Percentiles rank a stretch among this genome's conserved stretches.
Evolutionary conservation across 2,888 invertebrate species (phyloP).

Genomic region (Synanthedon tipuliformis): DNA sequence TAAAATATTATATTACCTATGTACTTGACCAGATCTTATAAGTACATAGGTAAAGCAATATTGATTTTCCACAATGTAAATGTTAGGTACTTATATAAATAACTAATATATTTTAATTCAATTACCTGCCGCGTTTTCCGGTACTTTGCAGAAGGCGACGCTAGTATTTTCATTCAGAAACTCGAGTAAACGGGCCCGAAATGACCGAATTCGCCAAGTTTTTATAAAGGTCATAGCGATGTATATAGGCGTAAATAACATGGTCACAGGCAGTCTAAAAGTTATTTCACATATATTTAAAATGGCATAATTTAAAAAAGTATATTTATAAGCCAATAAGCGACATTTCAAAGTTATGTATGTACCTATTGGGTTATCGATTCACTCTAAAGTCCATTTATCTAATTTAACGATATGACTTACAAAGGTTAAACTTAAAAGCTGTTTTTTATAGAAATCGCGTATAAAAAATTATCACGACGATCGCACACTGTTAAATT

Average conservation of each 20-base stretch:
- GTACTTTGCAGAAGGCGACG: slow-evolving; percentile 72
- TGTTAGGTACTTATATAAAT: background rate
- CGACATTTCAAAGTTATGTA: slow-evolving; percentile 3
- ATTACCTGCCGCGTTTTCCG: slow-evolving; percentile 62
- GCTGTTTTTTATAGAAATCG: too few relatives aligned
- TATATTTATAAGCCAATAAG: background rate
- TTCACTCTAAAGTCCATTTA: slow-evolving; percentile 47
- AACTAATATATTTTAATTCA: background rate
- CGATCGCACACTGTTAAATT: too few relatives aligned
- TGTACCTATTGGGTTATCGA: slow-evolving; percentile 44
- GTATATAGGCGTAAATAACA: slow-evolving; percentile 85
- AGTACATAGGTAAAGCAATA: background rate
- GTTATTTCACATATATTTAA: background rate
- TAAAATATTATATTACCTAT: background rate
- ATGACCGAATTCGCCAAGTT: slow-evolving; percentile 80
- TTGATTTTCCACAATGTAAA: background rate
- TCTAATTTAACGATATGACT: background rate
- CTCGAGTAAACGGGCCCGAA: slow-evolving; percentile 76
- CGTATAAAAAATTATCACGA: too few relatives aligned
- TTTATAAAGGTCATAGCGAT: slow-evolving; percentile 86
- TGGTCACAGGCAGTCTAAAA: slow-evolving; percentile 27
- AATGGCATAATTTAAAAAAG: background rate
- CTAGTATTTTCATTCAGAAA: slow-evolving; percentile 70
- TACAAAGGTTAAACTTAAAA: too few relatives aligned
- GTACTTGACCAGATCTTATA: background rate